Base-by-base conservation (phyloP, 2,797 vertebrate genomes). In the Hapalemur alaotrensis region DNA sequence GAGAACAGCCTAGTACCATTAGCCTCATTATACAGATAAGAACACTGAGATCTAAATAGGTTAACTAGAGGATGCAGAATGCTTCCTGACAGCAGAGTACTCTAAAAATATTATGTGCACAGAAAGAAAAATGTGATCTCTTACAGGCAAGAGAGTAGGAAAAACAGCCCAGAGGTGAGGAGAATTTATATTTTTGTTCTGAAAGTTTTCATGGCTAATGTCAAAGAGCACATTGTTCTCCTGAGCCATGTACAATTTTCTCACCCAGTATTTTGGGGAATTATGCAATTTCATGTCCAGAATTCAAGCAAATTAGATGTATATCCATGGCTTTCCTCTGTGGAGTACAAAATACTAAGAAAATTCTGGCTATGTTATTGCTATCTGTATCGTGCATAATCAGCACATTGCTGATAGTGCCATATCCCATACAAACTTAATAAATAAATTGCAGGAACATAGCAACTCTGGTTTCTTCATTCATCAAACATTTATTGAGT, bases 1-100 rank as follows among this genome's bases (percentile, higher is more conserved):
- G 81, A 97, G 84, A 95, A 84, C 50, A 97, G 83, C 54, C 90
- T 75, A 89, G 86, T 81, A 61, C 91, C 72, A 97, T 96, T 87
- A 95, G 67, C 59, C 69, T 97, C 83, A 63, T 96, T 94, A 95
- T 92, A 94, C 93, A 97, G 95, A 95, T 97, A 97, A 97, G 92
- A 97, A 97, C 57, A 84, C 82, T 97, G 93, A 97, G 70, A 90
- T 96, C 92, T 90, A 96, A 97, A 87, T 76, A 97, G 79, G 72
- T 97, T 95, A 96, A 97, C 75, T 57, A 95, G 61, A n/a, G 75
- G 86, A 94, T 97, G 75, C 69, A 43, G 67, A 95, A 95, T 67
- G 43, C 81, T 93, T 96, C 9, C 0, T 41, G 82, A 93, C 23
- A 41, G 46, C 89, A 82, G 46, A 95, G 41, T 65, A 11, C 69